These are phyloP conservation scores for Phalanger gymnotis DNA, from an alignment of 2,797 vertebrate genomes.

Conservation along the genomic window DNA sequence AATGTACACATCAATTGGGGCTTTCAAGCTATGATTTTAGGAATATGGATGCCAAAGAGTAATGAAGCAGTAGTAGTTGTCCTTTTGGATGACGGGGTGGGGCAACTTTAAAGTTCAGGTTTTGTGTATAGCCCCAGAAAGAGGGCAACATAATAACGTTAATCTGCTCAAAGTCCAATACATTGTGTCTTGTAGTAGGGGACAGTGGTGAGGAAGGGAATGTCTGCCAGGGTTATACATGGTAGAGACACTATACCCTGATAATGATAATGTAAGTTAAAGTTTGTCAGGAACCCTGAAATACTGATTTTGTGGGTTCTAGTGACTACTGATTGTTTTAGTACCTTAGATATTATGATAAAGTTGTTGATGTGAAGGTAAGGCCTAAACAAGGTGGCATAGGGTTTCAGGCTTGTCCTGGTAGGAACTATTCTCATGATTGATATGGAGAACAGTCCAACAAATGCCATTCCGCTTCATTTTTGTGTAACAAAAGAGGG, in stretches of 20 bases:
- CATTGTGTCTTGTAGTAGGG: background rate
- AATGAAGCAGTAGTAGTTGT: background rate
- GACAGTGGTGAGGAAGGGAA: background rate
- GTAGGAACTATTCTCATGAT: background rate
- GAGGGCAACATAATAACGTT: no score
- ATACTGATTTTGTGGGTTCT: background rate
- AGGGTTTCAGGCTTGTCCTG: background rate
- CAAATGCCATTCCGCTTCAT: background rate
- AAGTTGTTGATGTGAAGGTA: background rate
- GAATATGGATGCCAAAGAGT: background rate
- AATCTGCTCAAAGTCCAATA: background rate
- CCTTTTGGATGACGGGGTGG: background rate
- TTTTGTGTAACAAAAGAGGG: background rate
- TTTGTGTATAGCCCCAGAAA: background rate
- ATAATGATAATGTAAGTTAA: background rate
- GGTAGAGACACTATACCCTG: background rate
- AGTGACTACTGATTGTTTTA: background rate
- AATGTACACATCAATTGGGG: background rate
- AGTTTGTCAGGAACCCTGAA: background rate
- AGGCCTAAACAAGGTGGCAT: background rate
- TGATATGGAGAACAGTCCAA: background rate
- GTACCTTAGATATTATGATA: background rate
- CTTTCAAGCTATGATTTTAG: background rate
- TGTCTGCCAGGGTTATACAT: background rate
- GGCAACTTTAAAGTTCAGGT: background rate